Base-by-base conservation (phyloP, 1,140 invertebrate species). In the Streblospio benedicti region DNA sequence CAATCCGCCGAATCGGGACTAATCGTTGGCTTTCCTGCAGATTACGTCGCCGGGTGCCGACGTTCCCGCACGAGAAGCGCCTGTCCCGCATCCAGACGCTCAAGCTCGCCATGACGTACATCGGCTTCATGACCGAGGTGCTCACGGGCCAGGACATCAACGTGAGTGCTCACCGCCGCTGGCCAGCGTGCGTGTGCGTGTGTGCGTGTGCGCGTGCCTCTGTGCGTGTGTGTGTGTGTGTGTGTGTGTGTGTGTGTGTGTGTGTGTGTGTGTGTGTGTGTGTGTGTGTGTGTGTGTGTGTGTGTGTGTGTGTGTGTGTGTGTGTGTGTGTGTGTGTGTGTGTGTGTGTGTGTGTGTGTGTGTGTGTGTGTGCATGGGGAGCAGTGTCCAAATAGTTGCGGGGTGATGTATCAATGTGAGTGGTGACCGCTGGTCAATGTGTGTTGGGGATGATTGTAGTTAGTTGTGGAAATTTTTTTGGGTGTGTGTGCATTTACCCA, bases 1-100 rank as follows among this genome's bases (percentile, higher is more conserved):
- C n/a, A n/a, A n/a, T n/a, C n/a, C n/a, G n/a, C n/a, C n/a, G n/a
- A n/a, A n/a, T n/a, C n/a, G n/a, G 38, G 12, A n/a, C 38, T 41
- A 12, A 2, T 97, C 96, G 69, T 91, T 95, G 18, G 47, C 16
- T 43, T 53, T 57, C n/a, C 54, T 18, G 18, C 61, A 65, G 35
- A n/a, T n/a, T n/a, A n/a, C n/a, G n/a, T n/a, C 23, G 6, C n/a
- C 58, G 64, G 74, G 93, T 97, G 6, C 95, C 95, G 23, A 97
- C 94, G 0, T 98, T 98, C 73, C 93, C 94, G 1, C 97, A 97
- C 71, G 95, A 98, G 75, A 98, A 97, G 73, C 84, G 95, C 0
- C 82, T 98, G 0, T 97, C 94, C 0, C 85, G 95, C 64, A 98
- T 99, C 68, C 95, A 98, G 78, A 96, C 93, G 0, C 79, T 94